These are phyloP conservation scores for Parus major DNA, from an alignment of 2,113 vertebrate species.

Conservation along the genomic window DNA sequence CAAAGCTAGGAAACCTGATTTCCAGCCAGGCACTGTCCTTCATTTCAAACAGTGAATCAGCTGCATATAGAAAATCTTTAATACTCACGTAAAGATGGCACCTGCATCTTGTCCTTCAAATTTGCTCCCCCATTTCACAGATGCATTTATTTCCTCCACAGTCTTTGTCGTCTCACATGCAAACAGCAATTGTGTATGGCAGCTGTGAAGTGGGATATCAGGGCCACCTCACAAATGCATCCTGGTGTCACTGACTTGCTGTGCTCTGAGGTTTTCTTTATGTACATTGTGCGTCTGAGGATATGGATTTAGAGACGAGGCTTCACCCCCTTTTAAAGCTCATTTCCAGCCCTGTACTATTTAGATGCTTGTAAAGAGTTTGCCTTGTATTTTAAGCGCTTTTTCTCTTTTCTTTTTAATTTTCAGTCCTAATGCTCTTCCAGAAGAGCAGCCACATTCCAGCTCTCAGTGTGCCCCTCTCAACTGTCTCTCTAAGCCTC, in stretches of 20 bases:
- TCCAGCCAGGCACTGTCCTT: neutral
- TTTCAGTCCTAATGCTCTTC: conserved; percentile 86
- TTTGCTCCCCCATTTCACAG: neutral
- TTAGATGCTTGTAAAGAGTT: neutral
- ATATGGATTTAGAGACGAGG: neutral
- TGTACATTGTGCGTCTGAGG: neutral
- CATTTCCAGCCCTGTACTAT: neutral
- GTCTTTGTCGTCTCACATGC: neutral
- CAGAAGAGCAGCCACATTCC: conserved; percentile 80
- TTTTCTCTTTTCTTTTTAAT: conserved; percentile 57
- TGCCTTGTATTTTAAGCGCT: conserved; percentile 24
- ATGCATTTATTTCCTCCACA: neutral
- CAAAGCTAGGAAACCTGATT: neutral
- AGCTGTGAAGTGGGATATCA: neutral
- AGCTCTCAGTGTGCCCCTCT: conserved; percentile 86
- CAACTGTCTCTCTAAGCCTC: conserved; percentile 84
- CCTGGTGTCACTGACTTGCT: neutral
- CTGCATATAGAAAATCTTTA: neutral
- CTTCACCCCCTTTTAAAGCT: neutral
- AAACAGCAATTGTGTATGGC: neutral
- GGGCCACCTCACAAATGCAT: neutral
- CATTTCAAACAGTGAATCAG: neutral
- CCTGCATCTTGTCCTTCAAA: neutral
- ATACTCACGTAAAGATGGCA: neutral
- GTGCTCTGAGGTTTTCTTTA: neutral